Percentiles rank a stretch among this genome's conserved stretches.
These are phyloP conservation scores for Rhizomys pruinosus DNA, from an alignment of 2,113 vertebrate species.

Conservation along the genomic window DNA sequence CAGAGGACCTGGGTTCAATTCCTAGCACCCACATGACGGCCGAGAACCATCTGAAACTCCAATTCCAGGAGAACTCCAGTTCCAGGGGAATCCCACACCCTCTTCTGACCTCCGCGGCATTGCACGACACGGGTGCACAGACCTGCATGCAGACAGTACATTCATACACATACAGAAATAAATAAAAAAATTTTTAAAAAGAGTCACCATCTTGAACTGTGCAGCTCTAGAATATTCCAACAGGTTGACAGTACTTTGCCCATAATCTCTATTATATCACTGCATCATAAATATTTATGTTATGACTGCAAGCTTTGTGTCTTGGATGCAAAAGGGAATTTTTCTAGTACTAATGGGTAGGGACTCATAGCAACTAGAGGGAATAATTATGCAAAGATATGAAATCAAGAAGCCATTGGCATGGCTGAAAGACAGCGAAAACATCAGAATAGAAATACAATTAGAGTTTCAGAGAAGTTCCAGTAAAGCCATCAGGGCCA, in stretches of 20 bases:
- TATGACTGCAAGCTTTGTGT: neutral
- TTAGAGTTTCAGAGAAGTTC: neutral
- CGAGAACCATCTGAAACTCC: no score
- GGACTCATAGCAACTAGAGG: neutral
- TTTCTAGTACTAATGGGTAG: neutral
- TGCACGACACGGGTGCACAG: no score
- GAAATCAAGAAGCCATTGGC: neutral
- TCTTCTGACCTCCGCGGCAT: no score
- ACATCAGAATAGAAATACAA: neutral
- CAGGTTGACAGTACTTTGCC: neutral
- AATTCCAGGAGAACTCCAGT: no score
- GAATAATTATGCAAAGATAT: neutral
- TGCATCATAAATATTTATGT: neutral
- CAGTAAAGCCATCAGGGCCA: no score
- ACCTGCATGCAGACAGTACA: no score
- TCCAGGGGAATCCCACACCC: no score
- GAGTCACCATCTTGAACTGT: neutral
- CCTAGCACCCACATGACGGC: no score
- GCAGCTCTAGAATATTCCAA: neutral
- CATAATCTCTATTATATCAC: neutral
- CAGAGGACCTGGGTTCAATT: no score
- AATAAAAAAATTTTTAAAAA: no score
- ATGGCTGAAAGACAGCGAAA: neutral
- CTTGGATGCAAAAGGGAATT: neutral
- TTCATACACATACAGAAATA: no score